Conservation (phyloP, 1,140 invertebrate species). For the Ruditapes philippinarum region DNA sequence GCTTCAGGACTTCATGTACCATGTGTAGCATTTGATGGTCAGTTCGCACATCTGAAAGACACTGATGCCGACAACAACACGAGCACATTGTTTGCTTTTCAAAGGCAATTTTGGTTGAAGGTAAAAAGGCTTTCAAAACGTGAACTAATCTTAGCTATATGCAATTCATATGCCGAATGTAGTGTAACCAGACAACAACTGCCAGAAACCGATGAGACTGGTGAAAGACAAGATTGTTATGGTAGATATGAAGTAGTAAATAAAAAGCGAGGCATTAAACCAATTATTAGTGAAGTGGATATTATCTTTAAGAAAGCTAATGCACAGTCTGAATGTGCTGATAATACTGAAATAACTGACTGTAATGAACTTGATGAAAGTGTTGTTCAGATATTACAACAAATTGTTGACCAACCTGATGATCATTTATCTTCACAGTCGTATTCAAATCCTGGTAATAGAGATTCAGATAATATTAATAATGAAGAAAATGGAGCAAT, state of each 20-base stretch:
- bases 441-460: too few species aligned
- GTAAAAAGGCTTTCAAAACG: not conserved
- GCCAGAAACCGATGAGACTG: too few species aligned
- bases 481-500: too few species aligned
- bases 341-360: not conserved
- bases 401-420: too few species aligned
- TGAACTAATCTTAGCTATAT: not conserved
- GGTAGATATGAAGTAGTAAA: not conserved
- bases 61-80: not conserved
- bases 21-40: conserved; percentile 28
- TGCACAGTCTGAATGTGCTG: not conserved
- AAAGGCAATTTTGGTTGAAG: not conserved
- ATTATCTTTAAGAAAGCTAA: not conserved
- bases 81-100: not conserved
- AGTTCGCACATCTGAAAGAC: conserved; percentile 3
- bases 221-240: too few species aligned
- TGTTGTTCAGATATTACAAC: not conserved
- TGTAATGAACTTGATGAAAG: not conserved
- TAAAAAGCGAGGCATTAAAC: not conserved
- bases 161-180: not conserved
- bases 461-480: too few species aligned
- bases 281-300: not conserved
- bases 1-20: not conserved
- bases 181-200: not conserved
- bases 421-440: too few species aligned